Percentiles rank a stretch among this genome's conserved stretches.
These are phyloP conservation scores for Pseudococcus viburni DNA, from an alignment of 2,888 invertebrate species.

Conservation along the genomic window DNA sequence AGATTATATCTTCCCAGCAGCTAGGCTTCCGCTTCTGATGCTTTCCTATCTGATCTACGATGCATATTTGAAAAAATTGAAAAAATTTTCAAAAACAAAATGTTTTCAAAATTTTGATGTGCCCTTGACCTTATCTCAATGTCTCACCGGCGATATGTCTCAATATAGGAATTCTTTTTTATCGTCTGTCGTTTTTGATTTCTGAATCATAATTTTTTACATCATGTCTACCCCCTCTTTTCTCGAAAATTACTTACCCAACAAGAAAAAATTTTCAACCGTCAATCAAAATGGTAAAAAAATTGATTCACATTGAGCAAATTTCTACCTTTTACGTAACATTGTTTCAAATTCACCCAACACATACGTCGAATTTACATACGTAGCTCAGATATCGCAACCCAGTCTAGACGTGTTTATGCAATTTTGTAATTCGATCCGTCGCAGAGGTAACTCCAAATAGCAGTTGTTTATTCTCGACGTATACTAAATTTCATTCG, in stretches of 20 bases:
- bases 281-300: neutral
- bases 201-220: neutral
- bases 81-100: too few relatives aligned
- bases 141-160: too few relatives aligned
- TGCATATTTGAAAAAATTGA: too few relatives aligned
- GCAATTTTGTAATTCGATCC: conserved; percentile 16
- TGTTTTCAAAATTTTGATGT: too few relatives aligned
- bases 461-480: conserved; percentile 12
- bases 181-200: too few relatives aligned
- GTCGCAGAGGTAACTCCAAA: neutral
- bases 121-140: too few relatives aligned
- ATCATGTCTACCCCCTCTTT: neutral
- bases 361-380: neutral
- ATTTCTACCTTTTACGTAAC: neutral
- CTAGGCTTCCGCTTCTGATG: too few relatives aligned
- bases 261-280: neutral
- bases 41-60: too few relatives aligned
- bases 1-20: too few relatives aligned
- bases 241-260: neutral
- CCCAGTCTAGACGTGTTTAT: conserved; percentile 3
- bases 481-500: neutral
- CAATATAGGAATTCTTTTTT: too few relatives aligned
- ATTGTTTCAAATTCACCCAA: neutral
- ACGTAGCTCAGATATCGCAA: neutral
- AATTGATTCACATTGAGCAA: neutral